Evolutionary conservation across 2,113 vertebrate genomes (phyloP), one percentile per base, ranked within the genome.

Genomic region (Amblyornis subalaris): DNA sequence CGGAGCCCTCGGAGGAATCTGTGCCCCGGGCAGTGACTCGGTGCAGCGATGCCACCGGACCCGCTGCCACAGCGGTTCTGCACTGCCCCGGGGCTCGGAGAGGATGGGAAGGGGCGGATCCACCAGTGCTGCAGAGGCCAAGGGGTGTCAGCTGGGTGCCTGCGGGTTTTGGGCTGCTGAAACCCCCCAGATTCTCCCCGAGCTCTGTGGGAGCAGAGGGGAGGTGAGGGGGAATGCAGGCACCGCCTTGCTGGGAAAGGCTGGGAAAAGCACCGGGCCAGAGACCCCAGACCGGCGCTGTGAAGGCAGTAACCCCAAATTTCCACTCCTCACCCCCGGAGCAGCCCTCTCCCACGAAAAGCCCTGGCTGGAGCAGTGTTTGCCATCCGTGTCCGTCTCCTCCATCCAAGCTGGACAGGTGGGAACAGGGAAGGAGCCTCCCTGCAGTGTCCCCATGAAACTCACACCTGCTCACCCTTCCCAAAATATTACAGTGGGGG

Each of bases 331-430:
- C 25, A 10, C 4, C 14, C 2, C 21, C 29, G 10, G 28, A 48
- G 18, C 12, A 6, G 9, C 55, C 53, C 15, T 84, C 50, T 53
- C 47, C 42, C 51, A 61, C 0, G 2, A 22, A 44, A 57, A 50
- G 9, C 57, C 44, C 29, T 40, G 42, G 10, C 35, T 3, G 12
- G 51, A 73, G 64, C 2, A 2, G 21, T 4, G 25, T 42, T 70
- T 73, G 55, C 54, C 0, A 1, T n/a, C 44, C 0, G 0, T 9
- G 25, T 21, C 65, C 1, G 0, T 13, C 18, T 48, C 15, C 14
- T 74, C 29, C 62, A 15, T 8, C 25, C 38, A 16, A 31, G 48
- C 6, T 44, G 45, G 40, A 45, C 23, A 9, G 0, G 1, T 1
- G 6, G 26, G 67, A 66, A 67, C 54, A 48, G 47, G 36, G n/a